Conservation (phyloP, 64 coral and sea anemone species). For the Actinia tenebrosa region DNA sequence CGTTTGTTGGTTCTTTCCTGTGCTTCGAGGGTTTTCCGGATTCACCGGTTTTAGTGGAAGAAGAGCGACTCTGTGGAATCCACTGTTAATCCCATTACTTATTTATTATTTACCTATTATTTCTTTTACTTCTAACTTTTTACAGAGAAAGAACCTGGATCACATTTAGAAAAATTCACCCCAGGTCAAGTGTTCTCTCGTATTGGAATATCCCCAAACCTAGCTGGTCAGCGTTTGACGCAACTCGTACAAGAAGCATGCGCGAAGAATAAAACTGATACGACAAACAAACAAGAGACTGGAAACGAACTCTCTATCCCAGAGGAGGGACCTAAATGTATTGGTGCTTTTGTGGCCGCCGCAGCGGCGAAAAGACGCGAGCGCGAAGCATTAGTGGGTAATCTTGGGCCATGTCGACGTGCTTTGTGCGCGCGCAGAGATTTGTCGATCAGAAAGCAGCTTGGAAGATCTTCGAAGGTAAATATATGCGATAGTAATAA, state of each 20-base stretch:
- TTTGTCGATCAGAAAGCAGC: conserved; percentile 84
- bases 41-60: no score
- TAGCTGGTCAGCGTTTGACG: conserved; percentile 77
- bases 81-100: no score
- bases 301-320: conserved; percentile 10
- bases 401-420: conserved; percentile 89
- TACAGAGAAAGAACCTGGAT: conserved; percentile 71
- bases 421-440: conserved; percentile 86
- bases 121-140: not conserved
- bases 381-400: conserved; percentile 61
- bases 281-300: not conserved
- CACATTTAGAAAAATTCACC: conserved; percentile 80
- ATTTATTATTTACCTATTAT: no score
- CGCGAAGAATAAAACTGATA: conserved; percentile 44
- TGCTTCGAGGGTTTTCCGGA: no score
- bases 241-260: conserved; percentile 68
- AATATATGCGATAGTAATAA: not conserved
- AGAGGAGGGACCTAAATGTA: conserved; percentile 15
- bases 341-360: conserved; percentile 84
- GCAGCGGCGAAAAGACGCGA: conserved; percentile 68
- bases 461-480: conserved; percentile 84
- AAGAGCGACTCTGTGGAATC: no score
- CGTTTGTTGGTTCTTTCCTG: no score
- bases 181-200: conserved; percentile 82
- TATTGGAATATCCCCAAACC: conserved; percentile 78